These are phyloP conservation scores for Sylvietta virens DNA, from an alignment of 2,113 vertebrate genomes.

Conservation along the genomic window DNA sequence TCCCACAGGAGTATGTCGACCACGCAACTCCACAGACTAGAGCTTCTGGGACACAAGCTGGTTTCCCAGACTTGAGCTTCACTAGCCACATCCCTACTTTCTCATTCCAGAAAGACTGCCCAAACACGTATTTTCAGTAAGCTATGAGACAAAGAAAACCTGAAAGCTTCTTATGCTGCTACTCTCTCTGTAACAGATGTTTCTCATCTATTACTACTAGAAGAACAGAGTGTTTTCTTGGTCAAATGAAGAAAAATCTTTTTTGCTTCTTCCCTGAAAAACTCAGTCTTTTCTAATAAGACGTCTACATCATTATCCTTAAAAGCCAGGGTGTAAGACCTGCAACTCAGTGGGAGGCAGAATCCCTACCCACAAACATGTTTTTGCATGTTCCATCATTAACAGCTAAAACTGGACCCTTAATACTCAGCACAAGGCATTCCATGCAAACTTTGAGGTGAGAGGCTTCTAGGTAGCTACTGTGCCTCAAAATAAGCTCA, in stretches of 20 bases:
- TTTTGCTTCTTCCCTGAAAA: not conserved
- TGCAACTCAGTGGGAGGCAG: not conserved
- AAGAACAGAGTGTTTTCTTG: not conserved
- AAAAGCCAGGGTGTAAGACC: not conserved
- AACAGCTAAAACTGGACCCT: not conserved
- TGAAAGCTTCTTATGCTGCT: not conserved
- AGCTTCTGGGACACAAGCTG: not conserved
- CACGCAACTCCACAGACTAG: not conserved
- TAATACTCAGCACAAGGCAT: not conserved
- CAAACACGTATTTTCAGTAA: not conserved
- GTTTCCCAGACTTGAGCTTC: not conserved
- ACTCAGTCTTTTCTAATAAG: not conserved
- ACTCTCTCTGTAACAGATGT: no score
- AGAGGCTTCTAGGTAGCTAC: not conserved
- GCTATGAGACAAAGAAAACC: not conserved
- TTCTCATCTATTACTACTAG: not conserved
- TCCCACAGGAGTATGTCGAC: not conserved
- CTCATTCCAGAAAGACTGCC: not conserved
- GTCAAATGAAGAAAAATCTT: not conserved
- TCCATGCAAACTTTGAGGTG: not conserved
- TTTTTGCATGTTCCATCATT: not conserved
- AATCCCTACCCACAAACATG: fast-evolving
- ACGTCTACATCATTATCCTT: not conserved
- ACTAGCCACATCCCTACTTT: not conserved
- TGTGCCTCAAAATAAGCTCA: not conserved